Evolutionary conservation across 2,888 invertebrate species (phyloP), one percentile per base, ranked within the genome.

Genomic region (Julus scanicus): DNA sequence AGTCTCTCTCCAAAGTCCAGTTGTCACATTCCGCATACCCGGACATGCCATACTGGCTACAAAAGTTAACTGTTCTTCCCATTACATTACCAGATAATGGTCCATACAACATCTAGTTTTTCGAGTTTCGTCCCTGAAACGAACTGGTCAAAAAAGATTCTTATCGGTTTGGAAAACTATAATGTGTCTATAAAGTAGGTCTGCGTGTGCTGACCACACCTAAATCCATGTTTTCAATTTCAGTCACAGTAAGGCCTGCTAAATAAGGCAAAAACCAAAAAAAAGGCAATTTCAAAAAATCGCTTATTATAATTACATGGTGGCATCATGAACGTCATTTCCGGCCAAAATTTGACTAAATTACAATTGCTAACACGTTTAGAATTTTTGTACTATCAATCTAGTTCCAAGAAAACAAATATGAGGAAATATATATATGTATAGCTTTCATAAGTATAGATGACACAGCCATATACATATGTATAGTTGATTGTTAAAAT

Each of bases 111-210:
- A 13, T 13, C 80, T 37, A 80, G 80, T 80, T 80, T 80, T 80
- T 80, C 37, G 13, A 13, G 80, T 80, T 80, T 80, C 80, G 80
- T 80, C 80, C 80, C 80, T 80, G 80, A 80, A 80, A 80, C 80
- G 37, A 80, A 80, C 80, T 80, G 80, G 80, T 80, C 80, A 80
- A 37, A 29, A 80, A 13, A 80, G 80, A 80, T 80, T 80, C 37
- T 80, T 80, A 80, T 80, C 80, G 37, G 80, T 80, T 80, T 37
- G 37, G 80, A 37, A 80, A 80, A 80, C 80, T 80, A 80, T 80
- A 80, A 80, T 80, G 80, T 80, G 80, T 80, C 80, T 80, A 80
- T 80, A 80, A 80, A 80, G 80, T 80, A 80, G 80, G 80, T 80
- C 37, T 80, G 80, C 80, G 80, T 80, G 80, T 80, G 80, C 37